Base-by-base conservation (phyloP, 2,797 vertebrate genomes). In the Psittacula echo region DNA sequence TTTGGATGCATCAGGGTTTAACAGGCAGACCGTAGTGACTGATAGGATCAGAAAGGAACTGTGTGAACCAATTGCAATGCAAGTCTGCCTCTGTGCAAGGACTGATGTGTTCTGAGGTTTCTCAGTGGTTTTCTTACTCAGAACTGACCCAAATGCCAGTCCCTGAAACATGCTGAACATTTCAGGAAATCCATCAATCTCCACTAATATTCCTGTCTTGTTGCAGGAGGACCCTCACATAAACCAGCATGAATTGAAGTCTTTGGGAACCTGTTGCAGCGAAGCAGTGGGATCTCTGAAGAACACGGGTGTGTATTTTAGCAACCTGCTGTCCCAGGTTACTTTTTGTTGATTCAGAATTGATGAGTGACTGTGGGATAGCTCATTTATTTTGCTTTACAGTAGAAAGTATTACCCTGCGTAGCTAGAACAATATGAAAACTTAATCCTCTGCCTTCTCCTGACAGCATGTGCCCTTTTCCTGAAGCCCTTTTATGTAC, bases 281-380 rank as follows among this genome's bases (percentile, higher is more conserved):
- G 78, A 94, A 95, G 41, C 9, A 37, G 18, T 5, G 8, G 96
- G 77, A 58, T 76, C 77, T 88, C 78, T 65, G 61, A 96, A 90
- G 89, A 96, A 15, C 53, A 94, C 61, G 97, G 98, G 98, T 98
- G 93, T 5, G 1, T 91, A 11, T 80, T 93, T 90, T 13, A 80
- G 56, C 34, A 58, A 58, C 17, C 24, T 77, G 47, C 27, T 76
- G 51, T 91, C 67, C 41, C 27, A 58, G 42, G 21, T 61, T 67
- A 23, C 47, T 65, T 60, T 29, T 15, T 50, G 23, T 83, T 82
- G 48, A 15, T 76, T 34, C 75, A 10, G 62, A 89, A 65, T 14
- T 7, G n/a, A 58, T 60, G 39, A 70, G 27, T 39, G 22, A 34
- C 51, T 84, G 56, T 51, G 30, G 18, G 20, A 53, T 62, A 51